Evolutionary conservation across 2,797 vertebrate genomes (phyloP), one percentile per base, ranked within the genome.

Genomic region (Gymnocypris eckloni): DNA sequence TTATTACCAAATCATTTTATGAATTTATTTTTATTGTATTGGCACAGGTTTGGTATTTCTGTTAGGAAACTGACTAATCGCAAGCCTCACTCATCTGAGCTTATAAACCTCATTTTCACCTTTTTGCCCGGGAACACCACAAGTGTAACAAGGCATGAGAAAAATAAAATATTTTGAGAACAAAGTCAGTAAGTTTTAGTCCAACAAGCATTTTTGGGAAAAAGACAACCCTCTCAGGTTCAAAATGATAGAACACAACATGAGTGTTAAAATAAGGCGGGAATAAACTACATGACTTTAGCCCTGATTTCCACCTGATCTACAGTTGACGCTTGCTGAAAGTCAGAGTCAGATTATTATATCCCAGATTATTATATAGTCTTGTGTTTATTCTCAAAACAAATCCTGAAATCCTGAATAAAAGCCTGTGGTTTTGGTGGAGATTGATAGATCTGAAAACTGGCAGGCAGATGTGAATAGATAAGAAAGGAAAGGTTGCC

Each of bases 401-500:
- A 84, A 33, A 78, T 78, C 48, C n/a, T 66, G 25, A 45, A 72
- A 64, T 48, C 54, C 41, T 64, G 25, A 45, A 82, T 18, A 45
- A 73, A 33, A 83, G 43, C 70, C 72, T 56, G n/a, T 52, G 28
- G 56, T 83, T 67, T 69, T 28, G 33, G 22, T 41, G 37, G 4
- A 79, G 4, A 79, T 9, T n/a, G 5, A 72, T 25, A 39, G 39
- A 56, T 56, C 48, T 67, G 73, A 67, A 56, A 64, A 72, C 56
- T 20, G 78, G 33, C 69, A 78, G 18, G 28, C 66, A 75, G 18
- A 20, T 70, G 71, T 71, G 50, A 72, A 48, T 13, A 73, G 16
- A 76, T 43, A 73, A 54, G 54, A 83, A 77, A 72, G 54, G 43
- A 81, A 59, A 82, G 76, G 67, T 76, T 25, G 85, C 85, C 84